Conservation (phyloP, 2,888 invertebrate genomes). For the Cordilura impudica region DNA sequence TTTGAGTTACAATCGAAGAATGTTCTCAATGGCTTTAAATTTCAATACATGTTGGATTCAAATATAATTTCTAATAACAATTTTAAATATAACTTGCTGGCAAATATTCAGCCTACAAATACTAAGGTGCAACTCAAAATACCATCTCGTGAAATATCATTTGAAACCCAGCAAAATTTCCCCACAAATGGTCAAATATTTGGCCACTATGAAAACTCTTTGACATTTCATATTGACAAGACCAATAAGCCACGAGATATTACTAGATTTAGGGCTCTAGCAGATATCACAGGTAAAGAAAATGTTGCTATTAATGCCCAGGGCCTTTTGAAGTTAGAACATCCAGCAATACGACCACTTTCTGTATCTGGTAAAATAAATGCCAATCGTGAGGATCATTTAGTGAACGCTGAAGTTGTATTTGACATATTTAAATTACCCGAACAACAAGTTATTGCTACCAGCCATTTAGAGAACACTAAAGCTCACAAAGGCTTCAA, state of each 20-base stretch:
- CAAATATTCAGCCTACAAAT: constrained; percentile 82
- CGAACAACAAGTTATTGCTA: constrained; percentile 79
- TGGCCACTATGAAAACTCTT: constrained; percentile 82
- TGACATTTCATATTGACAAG: constrained; percentile 85
- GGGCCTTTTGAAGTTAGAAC: constrained; percentile 82
- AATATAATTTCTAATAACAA: constrained; percentile 84
- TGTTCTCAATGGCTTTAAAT: constrained; percentile 80
- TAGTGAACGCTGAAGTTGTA: constrained; percentile 75
- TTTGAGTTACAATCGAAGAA: constrained; percentile 85
- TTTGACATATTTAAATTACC: constrained; percentile 82
- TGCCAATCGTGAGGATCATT: constrained; percentile 74
- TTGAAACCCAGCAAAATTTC: constrained; percentile 80
- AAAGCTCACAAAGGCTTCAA: constrained; percentile 74
- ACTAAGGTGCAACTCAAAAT: constrained; percentile 83
- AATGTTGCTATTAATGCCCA: constrained; percentile 78
- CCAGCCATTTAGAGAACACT: constrained; percentile 61
- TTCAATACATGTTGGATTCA: constrained; percentile 84
- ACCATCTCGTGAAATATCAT: constrained; percentile 83
- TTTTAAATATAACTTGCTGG: constrained; percentile 84
- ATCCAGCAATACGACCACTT: constrained; percentile 82
- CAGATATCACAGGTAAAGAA: constrained; percentile 80
- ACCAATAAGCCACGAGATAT: constrained; percentile 84
- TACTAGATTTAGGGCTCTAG: constrained; percentile 80
- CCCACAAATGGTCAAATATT: constrained; percentile 78
- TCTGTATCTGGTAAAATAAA: constrained; percentile 78